A percentile compares a stretch with the other conserved stretches of the same genome.
phyloP scores from a whole-genome alignment of 2,113 vertebrate genomes.

The Suncus etruscus region DNA sequence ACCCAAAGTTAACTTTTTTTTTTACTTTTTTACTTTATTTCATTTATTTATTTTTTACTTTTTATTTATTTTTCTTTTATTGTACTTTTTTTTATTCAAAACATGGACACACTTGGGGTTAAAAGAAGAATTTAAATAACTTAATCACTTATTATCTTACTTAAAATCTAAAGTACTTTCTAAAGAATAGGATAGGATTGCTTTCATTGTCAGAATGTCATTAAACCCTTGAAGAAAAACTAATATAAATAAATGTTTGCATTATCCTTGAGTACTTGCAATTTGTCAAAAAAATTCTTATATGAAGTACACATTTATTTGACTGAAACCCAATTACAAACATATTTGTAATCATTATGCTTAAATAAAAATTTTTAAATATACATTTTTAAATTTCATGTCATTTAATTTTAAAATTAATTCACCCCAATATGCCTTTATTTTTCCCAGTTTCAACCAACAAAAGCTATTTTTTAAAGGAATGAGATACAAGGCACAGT shows the following conservation, averaged over 20 bases:
- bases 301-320: not conserved
- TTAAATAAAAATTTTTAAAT: too few relatives aligned
- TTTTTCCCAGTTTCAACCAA: not conserved
- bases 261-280: not conserved
- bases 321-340: too few relatives aligned
- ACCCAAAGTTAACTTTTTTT: not conserved
- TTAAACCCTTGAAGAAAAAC: not conserved
- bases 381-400: too few relatives aligned
- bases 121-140: not conserved
- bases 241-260: not conserved
- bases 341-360: too few relatives aligned
- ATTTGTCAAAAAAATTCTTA: slow-evolving; percentile 13
- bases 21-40: too few relatives aligned
- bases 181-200: not conserved
- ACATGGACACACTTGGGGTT: not conserved
- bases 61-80: too few relatives aligned
- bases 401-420: too few relatives aligned
- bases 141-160: not conserved
- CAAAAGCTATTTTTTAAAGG: not conserved
- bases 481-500: too few relatives aligned
- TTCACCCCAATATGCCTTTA: not conserved
- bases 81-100: too few relatives aligned
- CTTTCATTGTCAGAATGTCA: not conserved
- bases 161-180: slow-evolving; percentile 15
- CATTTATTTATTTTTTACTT: too few relatives aligned